Evolutionary conservation across 2,113 vertebrate species (phyloP).

Genomic region (Actinemys pallida): DNA sequence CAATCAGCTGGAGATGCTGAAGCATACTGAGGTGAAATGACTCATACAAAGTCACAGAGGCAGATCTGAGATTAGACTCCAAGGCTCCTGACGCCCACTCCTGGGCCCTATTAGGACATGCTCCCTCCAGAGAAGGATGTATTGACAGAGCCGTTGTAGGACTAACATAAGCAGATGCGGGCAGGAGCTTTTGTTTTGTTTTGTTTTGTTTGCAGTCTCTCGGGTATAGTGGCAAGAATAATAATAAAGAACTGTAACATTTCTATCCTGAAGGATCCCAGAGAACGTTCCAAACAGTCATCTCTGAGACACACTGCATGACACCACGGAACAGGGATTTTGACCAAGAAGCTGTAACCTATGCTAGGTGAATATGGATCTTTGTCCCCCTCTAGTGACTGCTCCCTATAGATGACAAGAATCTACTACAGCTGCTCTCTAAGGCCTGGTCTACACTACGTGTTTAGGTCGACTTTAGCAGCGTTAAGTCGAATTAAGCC

Average conservation of each 20-base stretch:
- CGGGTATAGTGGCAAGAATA: fast-evolving
- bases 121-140: not conserved
- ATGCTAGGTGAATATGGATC: not conserved
- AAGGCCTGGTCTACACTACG: too few relatives aligned
- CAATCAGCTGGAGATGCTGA: not conserved
- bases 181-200: not conserved
- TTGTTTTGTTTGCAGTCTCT: not conserved
- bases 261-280: not conserved
- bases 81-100: not conserved
- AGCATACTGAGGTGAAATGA: not conserved
- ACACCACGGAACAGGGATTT: not conserved
- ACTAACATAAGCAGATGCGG: not conserved
- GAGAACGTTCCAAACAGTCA: not conserved
- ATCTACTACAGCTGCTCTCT: not conserved
- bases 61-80: not conserved
- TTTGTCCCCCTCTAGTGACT: not conserved
- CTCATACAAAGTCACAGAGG: fast-evolving
- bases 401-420: not conserved
- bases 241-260: not conserved
- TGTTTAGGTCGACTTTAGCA: too few relatives aligned
- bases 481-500: too few relatives aligned
- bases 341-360: not conserved
- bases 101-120: not conserved
- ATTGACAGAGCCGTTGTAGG: not conserved
- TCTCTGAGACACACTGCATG: not conserved